Percentiles rank a stretch among this genome's conserved stretches.
These are phyloP conservation scores for Balearica regulorum DNA, from an alignment of 2,797 vertebrate genomes.

Conservation along the genomic window DNA sequence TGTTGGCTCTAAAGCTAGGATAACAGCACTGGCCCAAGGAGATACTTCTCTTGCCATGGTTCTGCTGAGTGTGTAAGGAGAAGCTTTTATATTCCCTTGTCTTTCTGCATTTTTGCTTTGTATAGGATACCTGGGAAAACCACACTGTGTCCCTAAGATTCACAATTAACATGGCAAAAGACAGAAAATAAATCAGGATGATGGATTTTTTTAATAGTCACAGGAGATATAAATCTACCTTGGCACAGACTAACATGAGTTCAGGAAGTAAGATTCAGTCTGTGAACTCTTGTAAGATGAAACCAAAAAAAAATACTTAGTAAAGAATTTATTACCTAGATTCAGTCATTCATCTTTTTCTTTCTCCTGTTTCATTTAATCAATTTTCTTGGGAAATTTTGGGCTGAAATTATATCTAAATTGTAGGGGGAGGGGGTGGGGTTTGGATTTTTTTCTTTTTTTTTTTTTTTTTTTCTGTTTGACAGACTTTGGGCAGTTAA, in stretches of 20 bases:
- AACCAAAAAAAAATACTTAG: not conserved
- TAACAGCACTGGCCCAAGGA: not conserved
- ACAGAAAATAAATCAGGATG: not conserved
- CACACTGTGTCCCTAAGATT: not conserved
- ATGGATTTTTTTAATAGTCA: not conserved
- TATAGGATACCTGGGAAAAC: not conserved
- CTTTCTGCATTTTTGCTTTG: not conserved
- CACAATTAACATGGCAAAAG: not conserved
- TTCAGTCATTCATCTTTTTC: not conserved
- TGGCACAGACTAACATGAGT: not conserved
- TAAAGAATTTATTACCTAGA: not conserved
- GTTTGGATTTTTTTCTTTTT: not conserved
- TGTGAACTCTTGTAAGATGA: not conserved
- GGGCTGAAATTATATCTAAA: not conserved
- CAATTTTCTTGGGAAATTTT: not conserved
- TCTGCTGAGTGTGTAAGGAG: not conserved
- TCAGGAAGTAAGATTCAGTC: not conserved
- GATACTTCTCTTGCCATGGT: not conserved
- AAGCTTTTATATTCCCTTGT: not conserved
- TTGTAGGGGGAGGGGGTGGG: not conserved
- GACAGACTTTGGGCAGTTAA: not conserved
- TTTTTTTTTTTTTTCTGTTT: not conserved
- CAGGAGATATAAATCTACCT: not conserved
- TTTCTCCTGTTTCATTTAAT: not conserved
- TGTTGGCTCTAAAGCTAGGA: not conserved